phyloP scores from a whole-genome alignment of 2,113 vertebrate genomes.

The Dryoscopus gambensis region DNA sequence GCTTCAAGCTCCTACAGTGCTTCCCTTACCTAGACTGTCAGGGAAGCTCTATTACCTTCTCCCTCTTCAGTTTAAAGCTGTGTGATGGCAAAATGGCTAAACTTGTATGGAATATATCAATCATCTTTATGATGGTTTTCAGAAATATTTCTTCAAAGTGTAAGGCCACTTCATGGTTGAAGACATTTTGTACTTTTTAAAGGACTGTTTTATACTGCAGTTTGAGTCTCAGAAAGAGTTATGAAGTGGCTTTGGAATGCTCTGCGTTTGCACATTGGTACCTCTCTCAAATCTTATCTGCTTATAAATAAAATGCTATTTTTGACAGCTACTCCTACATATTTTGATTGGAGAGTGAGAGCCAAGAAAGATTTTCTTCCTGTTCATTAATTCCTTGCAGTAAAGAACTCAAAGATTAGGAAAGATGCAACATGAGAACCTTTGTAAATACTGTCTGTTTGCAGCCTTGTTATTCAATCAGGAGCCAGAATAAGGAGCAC shows the following conservation, averaged over 20 bases:
- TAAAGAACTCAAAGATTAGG: not conserved
- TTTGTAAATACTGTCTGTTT: not conserved
- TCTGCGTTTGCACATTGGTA: not conserved
- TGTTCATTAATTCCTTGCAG: not conserved
- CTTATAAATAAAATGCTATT: not conserved
- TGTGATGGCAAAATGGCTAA: not conserved
- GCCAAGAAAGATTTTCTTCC: not conserved
- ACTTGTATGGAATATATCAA: not conserved
- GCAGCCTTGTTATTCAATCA: not conserved
- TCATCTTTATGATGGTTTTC: not conserved
- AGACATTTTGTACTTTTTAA: not conserved
- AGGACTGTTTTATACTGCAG: not conserved
- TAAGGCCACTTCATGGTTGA: not conserved
- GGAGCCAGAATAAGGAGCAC: not conserved
- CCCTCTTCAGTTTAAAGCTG: not conserved
- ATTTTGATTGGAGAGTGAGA: not conserved
- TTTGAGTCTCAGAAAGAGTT: not conserved
- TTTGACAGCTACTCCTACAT: not conserved
- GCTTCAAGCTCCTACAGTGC: not conserved
- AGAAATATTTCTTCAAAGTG: not conserved
- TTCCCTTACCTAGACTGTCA: not conserved
- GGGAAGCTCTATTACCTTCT: not conserved
- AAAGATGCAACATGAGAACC: not conserved
- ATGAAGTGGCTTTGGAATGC: not conserved
- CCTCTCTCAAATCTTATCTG: not conserved